Base-by-base conservation (phyloP, 2,797 vertebrate genomes). In the Mionectes olivaceus region DNA sequence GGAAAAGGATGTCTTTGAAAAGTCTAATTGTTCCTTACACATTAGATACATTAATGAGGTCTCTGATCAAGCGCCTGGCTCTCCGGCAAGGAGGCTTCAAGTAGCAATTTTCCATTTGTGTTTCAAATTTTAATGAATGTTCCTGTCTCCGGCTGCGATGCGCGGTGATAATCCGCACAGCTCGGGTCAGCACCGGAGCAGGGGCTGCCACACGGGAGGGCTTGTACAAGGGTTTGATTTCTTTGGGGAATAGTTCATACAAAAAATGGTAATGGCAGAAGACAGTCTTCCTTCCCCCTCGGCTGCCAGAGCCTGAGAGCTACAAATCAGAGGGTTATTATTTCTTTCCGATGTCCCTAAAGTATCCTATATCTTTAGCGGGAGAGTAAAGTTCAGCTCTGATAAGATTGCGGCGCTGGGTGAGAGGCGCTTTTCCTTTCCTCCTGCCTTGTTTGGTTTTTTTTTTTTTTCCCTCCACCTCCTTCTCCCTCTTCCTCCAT, bases 61-160 rank as follows among this genome's bases (percentile, higher is more conserved):
- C 95, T 94, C 95, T 92, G 97, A 95, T 93, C 96, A 93, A 84
- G 82, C n/a, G 88, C 87, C 97, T 81, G 96, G 87, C 96, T 94
- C 95, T 91, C 92, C 8, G 37, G 87, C 68, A 92, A 96, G 94
- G 93, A 95, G 97, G 97, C 97, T 97, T 97, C 97, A 97, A 97
- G 97, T 97, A 98, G 97, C 97, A 97, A 97, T 97, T 98, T 98
- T 97, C 97, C 97, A 97, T 96, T 97, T 98, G 97, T 95, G 97
- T 96, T 97, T 97, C 97, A 97, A 97, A 97, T 97, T 97, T 98
- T 98, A 98, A 98, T 97, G 97, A 98, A 96, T 85, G 89, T 77
- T 92, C 88, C 96, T 84, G 94, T 97, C 97, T 97, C 93, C 30
- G 71, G 93, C 96, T 91, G 77, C 43, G 90, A 85, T 90, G 84